Conservation (phyloP, 1,140 invertebrate species). For the Chrysoperla carnea region DNA sequence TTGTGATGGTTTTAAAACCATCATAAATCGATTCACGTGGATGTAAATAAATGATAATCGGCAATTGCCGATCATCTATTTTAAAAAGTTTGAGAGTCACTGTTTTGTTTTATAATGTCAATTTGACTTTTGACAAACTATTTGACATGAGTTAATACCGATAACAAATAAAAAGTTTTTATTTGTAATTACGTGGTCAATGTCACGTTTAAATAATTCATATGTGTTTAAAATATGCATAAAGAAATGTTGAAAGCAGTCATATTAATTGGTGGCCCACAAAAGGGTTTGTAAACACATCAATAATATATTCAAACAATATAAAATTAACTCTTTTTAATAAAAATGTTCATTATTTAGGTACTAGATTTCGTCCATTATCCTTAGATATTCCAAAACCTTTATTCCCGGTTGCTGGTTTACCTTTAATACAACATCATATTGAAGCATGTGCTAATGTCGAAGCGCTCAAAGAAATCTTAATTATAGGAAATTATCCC, state of each 20-base stretch:
- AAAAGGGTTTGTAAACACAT: slow-evolving; percentile 38
- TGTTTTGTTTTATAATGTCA: too few relatives aligned
- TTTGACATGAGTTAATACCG: too few relatives aligned
- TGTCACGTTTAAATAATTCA: too few relatives aligned
- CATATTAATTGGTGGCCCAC: slow-evolving; percentile 55
- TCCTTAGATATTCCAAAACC: slow-evolving; percentile 95
- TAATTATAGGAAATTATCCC: slow-evolving; percentile 87
- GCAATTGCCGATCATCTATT: too few relatives aligned
- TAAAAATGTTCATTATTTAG: slow-evolving; percentile 29
- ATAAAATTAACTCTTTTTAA: slow-evolving; percentile 1
- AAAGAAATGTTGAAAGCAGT: slow-evolving; percentile 49
- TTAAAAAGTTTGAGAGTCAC: too few relatives aligned
- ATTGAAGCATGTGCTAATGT: slow-evolving; percentile 83
- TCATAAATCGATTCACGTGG: too few relatives aligned
- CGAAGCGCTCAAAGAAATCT: slow-evolving; percentile 69
- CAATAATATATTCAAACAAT: not conserved
- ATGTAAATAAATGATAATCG: too few relatives aligned
- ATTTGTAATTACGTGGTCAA: too few relatives aligned
- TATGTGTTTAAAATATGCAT: too few relatives aligned
- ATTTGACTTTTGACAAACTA: too few relatives aligned
- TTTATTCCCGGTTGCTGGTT: slow-evolving; percentile 88
- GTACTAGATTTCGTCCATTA: slow-evolving; percentile 89
- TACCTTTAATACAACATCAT: slow-evolving; percentile 90
- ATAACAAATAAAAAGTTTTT: too few relatives aligned
- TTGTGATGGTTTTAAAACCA: too few relatives aligned